Evolutionary conservation across 2,113 vertebrate genomes (phyloP).

Genomic region (Crypturellus undulatus): DNA sequence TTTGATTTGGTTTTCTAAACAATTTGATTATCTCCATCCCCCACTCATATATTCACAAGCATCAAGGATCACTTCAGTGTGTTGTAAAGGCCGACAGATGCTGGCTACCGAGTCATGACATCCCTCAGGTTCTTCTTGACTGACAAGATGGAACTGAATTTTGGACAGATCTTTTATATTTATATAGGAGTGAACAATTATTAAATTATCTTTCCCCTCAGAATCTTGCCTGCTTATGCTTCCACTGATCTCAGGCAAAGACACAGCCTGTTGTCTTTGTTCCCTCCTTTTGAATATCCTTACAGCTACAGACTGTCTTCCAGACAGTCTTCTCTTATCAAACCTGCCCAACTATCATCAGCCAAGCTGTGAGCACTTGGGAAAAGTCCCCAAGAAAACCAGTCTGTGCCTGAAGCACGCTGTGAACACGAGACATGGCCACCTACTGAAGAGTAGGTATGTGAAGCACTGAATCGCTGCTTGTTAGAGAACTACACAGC

Average conservation of each 20-base stretch:
- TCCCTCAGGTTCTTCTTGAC: background rate
- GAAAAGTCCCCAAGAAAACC: background rate
- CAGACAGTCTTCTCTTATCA: background rate
- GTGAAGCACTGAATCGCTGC: background rate
- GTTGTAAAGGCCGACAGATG: background rate
- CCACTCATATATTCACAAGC: background rate
- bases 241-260: background rate
- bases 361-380: too few species aligned
- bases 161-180: background rate
- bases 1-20: background rate
- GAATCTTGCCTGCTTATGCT: background rate
- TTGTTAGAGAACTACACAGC: background rate
- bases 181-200: background rate
- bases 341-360: background rate
- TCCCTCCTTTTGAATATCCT: background rate
- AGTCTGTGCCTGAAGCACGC: background rate
- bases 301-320: background rate
- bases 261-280: background rate
- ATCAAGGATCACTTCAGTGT: background rate
- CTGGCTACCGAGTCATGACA: fast-evolving
- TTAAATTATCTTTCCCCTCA: background rate
- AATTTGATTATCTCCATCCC: background rate
- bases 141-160: background rate
- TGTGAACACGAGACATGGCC: fast-evolving
- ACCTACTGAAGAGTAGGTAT: background rate